These are phyloP conservation scores for Eilema depressum DNA, from an alignment of 2,888 invertebrate species.

Conservation along the genomic window DNA sequence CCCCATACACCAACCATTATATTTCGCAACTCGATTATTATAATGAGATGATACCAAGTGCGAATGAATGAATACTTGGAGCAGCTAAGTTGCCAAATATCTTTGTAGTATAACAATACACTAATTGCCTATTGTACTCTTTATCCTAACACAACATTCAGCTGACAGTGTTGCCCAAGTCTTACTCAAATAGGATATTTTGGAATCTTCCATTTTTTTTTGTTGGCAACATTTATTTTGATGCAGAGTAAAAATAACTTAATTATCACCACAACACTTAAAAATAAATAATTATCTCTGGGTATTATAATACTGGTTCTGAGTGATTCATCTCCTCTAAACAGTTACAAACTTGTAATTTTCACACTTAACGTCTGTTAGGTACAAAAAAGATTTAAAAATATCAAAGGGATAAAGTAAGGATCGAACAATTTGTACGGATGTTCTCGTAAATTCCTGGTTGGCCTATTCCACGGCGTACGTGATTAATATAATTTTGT, in stretches of 20 bases:
- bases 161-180: neutral
- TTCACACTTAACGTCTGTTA: too few relatives aligned
- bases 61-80: neutral
- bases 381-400: neutral
- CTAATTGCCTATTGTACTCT: slow-evolving; percentile 5
- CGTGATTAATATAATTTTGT: neutral
- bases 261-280: too few relatives aligned
- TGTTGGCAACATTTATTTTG: neutral
- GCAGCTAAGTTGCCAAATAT: neutral
- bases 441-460: neutral
- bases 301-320: neutral
- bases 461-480: neutral
- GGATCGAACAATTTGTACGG: too few relatives aligned
- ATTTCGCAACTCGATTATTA: too few relatives aligned
- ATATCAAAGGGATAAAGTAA: neutral
- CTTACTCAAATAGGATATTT: neutral
- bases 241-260: neutral
- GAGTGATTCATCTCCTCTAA: too few relatives aligned
- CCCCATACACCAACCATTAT: too few relatives aligned
- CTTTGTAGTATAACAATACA: slow-evolving; percentile 1
- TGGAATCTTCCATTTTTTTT: neutral
- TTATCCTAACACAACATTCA: neutral
- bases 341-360: too few relatives aligned
- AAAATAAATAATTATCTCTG: too few relatives aligned
- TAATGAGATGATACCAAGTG: neutral